Evolutionary conservation across 1,140 invertebrate species (phyloP).

Genomic region (Cotesia vestalis): DNA sequence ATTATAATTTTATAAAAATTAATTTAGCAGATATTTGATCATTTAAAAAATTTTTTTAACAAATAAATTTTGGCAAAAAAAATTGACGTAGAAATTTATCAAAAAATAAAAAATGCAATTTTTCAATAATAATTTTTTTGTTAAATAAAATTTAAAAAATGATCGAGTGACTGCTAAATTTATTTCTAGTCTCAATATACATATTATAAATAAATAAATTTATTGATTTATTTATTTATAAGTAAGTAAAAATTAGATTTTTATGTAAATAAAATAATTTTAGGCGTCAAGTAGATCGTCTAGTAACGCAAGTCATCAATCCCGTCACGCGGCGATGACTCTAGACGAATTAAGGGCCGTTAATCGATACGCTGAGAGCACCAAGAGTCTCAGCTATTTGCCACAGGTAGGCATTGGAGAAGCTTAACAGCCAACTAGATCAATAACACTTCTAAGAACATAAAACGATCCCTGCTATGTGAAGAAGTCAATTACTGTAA

Average conservation of each 20-base stretch:
- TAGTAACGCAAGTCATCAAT: constrained; percentile 71
- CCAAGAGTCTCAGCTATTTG: constrained; percentile 88
- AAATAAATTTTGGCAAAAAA: too few species aligned
- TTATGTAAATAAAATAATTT: constrained; percentile 31
- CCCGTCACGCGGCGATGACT: constrained; percentile 70
- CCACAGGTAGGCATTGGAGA: constrained; percentile 78
- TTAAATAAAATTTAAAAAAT: too few species aligned
- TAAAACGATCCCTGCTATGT: neutral
- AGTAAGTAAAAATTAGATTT: neutral
- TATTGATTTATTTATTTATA: neutral
- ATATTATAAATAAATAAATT: too few species aligned
- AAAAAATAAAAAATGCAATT: too few species aligned
- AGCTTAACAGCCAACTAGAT: constrained; percentile 43
- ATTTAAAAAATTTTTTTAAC: too few species aligned
- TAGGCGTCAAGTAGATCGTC: constrained; percentile 72
- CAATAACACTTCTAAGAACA: constrained; percentile 17
- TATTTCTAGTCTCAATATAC: too few species aligned
- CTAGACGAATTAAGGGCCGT: constrained; percentile 84
- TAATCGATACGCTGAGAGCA: constrained; percentile 91
- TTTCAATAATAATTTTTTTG: too few species aligned
- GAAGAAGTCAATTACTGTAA: neutral
- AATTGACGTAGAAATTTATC: too few species aligned
- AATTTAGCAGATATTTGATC: too few species aligned
- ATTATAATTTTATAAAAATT: too few species aligned
- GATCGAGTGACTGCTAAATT: too few species aligned